A percentile compares a stretch with the other conserved stretches of the same genome.
Evolutionary conservation across 2,888 invertebrate species (phyloP).

Genomic region (Orchestes rusci): DNA sequence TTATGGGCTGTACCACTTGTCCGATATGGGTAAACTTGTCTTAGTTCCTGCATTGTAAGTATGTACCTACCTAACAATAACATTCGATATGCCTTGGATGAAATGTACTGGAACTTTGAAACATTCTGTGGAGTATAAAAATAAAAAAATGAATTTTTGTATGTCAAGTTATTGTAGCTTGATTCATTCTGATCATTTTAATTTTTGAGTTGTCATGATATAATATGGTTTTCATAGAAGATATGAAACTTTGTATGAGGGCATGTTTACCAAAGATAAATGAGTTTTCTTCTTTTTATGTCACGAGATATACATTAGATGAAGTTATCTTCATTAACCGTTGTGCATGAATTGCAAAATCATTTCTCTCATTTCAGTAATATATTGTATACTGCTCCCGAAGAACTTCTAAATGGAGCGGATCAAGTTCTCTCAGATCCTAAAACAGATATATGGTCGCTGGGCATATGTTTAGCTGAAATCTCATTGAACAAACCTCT

Average conservation of each 20-base stretch:
- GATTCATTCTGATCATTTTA: too few species aligned
- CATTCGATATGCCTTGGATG: too few species aligned
- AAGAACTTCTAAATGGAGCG: constrained; percentile 63
- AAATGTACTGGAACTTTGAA: too few species aligned
- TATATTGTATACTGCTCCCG: constrained; percentile 75
- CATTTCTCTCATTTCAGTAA: constrained; percentile 47
- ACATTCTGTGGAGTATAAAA: too few species aligned
- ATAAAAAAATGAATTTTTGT: too few species aligned
- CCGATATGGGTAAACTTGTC: constrained; percentile 76
- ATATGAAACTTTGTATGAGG: neutral
- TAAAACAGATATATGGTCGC: constrained; percentile 88
- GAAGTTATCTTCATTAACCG: too few species aligned
- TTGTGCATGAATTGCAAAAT: too few species aligned
- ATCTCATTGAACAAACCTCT: constrained; percentile 61
- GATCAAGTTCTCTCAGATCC: constrained; percentile 47
- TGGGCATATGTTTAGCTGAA: constrained; percentile 86
- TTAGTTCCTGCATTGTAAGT: constrained; percentile 81
- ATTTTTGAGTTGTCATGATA: too few species aligned
- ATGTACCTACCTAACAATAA: too few species aligned
- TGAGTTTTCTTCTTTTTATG: neutral
- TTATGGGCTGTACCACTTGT: constrained; percentile 91
- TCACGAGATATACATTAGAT: too few species aligned
- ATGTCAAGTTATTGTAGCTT: too few species aligned
- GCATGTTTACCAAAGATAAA: neutral
- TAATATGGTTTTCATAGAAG: too few species aligned